phyloP scores from a whole-genome alignment of 1,140 invertebrate genomes.

The Drosophila pseudoobscura region DNA sequence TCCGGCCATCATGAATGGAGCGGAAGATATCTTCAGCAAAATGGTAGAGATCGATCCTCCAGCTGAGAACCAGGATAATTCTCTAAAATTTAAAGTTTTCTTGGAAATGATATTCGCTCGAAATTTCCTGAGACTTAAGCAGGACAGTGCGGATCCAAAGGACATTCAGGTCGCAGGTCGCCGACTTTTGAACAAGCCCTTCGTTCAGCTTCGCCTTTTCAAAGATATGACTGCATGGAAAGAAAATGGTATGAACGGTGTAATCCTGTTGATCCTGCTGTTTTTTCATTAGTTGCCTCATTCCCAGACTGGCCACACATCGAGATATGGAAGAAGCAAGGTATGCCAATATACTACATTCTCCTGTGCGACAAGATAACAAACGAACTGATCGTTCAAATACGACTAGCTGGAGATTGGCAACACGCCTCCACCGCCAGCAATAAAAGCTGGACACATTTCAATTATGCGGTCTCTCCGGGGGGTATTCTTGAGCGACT shows the following conservation, averaged over 20 bases:
- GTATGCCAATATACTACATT: slow-evolving; percentile 13
- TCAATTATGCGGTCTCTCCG: slow-evolving; percentile 38
- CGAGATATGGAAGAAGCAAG: slow-evolving; percentile 25
- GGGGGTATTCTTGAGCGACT: slow-evolving; percentile 23
- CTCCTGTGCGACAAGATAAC: slow-evolving; percentile 38
- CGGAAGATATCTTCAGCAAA: no score
- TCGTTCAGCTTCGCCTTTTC: no score
- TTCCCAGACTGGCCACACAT: slow-evolving; percentile 34
- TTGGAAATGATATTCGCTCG: no score
- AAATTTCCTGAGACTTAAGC: no score
- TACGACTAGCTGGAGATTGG: slow-evolving; percentile 29
- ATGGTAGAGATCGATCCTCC: no score
- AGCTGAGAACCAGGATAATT: no score
- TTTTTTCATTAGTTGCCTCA: background rate
- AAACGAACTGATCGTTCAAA: slow-evolving; percentile 27
- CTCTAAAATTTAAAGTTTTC: no score
- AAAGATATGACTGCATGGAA: slow-evolving; percentile 19
- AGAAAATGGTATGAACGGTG: slow-evolving; percentile 6
- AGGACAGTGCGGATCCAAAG: background rate
- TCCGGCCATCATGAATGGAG: no score
- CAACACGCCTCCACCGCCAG: background rate
- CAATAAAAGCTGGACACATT: slow-evolving; percentile 29
- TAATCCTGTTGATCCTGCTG: background rate
- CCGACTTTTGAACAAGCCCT: slow-evolving; percentile 22
- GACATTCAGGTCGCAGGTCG: slow-evolving; percentile 8